phyloP scores from a whole-genome alignment of 1,140 invertebrate species.

The Neuroterus valhalla region DNA sequence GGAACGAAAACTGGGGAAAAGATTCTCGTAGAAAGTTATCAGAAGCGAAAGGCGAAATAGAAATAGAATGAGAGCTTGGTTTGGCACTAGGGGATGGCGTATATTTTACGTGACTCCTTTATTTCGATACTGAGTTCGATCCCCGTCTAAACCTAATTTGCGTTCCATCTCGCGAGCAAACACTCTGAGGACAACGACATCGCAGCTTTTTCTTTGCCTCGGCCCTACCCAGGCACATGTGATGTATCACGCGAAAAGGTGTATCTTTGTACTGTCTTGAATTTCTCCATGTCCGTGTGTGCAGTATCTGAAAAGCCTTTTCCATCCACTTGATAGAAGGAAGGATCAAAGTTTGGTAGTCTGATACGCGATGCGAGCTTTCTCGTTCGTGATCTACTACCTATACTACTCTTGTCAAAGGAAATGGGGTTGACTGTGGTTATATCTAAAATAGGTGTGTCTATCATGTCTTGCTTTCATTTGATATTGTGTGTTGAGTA shows the following conservation, averaged over 20 bases:
- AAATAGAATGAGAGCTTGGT: constrained; percentile 38
- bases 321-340: constrained; percentile 37
- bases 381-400: constrained; percentile 17
- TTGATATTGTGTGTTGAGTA: constrained; percentile 2
- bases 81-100: constrained; percentile 48
- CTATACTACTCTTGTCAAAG: constrained; percentile 17
- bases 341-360: constrained; percentile 36
- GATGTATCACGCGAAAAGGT: constrained; percentile 37
- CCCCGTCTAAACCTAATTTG: constrained; percentile 72
- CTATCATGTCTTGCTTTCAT: neutral
- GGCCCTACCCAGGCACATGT: constrained; percentile 40
- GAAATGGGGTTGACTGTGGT: constrained; percentile 1
- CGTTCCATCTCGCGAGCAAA: constrained; percentile 72
- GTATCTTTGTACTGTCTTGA: constrained; percentile 47
- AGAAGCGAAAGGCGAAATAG: constrained; percentile 39
- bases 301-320: constrained; percentile 18
- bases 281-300: constrained; percentile 38
- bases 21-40: constrained; percentile 32
- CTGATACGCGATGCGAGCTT: constrained; percentile 15
- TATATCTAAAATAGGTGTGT: constrained; percentile 8
- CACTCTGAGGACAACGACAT: constrained; percentile 55
- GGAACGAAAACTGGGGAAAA: neutral
- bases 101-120: constrained; percentile 70
- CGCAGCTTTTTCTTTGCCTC: constrained; percentile 40
- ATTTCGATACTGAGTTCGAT: constrained; percentile 71